Evolutionary conservation across 2,888 invertebrate genomes (phyloP), one percentile per base, ranked within the genome.

Genomic region (Ischnus inquisitorius): DNA sequence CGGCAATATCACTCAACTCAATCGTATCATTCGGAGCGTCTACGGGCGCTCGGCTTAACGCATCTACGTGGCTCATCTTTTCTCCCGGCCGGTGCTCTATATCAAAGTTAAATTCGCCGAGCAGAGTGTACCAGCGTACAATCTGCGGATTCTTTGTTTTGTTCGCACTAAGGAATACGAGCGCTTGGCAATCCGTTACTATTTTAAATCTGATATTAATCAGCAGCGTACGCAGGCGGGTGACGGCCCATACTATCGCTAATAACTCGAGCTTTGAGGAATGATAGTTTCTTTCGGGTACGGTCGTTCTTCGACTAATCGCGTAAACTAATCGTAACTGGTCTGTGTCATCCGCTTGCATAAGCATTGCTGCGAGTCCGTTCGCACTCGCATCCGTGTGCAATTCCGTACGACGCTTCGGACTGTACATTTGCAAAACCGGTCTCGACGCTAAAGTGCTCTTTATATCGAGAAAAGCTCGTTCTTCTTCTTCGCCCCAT

Each of bases 261-360:
- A 93, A 82, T 1, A 88, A 89, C 76, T 93, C 92, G 16, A 90
- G 77, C 54, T 94, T 93, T 34, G 90, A 91, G 0, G 90, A 90
- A 48, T 90, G 90, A 46, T 91, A 92, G 34, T 88, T 90, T 22
- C 76, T 67, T 84, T 94, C 93, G 1, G 88, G 85, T 1, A 71
- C 81, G 0, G 88, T 88, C 0, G 92, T 89, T 65, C 90, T 90
- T 10, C 90, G 86, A 48, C 91, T 92, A 43, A 86, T 90, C 76
- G 90, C 93, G 0, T 89, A 88, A 8, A 91, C 88, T 16, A 88
- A 62, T 71, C 83, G 60, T 19, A 77, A 80, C 41, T 79, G 76
- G 46, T 69, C 54, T 2, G n/a, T 3, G 12, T 83, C 83, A 60
- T 84, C 88, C 22, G 54, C 43, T 75, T 89, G 88, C 39, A 88